Percentiles rank a stretch among this genome's conserved stretches.
phyloP scores from a whole-genome alignment of 2,888 invertebrate species.

The Alentia gelatinosa region DNA sequence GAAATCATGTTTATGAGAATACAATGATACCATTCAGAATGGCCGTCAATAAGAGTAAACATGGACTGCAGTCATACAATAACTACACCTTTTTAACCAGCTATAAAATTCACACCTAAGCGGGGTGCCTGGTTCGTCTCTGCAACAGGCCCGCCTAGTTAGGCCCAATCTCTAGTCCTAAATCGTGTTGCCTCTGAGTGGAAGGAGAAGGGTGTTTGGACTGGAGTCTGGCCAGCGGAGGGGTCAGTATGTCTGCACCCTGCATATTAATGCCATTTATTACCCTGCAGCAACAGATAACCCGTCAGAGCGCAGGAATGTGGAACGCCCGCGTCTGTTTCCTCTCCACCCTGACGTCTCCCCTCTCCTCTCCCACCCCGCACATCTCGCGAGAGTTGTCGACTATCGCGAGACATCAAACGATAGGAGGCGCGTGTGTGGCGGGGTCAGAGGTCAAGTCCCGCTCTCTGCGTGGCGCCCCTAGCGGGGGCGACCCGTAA shows the following conservation, averaged over 20 bases:
- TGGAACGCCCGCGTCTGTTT: neutral
- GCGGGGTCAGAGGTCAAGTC: constrained; percentile 47
- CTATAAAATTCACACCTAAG: too few relatives aligned
- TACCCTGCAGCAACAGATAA: constrained; percentile 40
- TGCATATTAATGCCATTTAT: constrained; percentile 53
- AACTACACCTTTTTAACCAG: neutral
- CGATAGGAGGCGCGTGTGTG: constrained; percentile 46
- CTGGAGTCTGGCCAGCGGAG: neutral
- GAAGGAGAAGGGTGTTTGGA: constrained; percentile 18
- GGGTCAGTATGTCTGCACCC: constrained; percentile 18
- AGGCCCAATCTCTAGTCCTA: neutral
- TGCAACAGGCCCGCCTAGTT: neutral
- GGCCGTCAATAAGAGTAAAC: too few relatives aligned
- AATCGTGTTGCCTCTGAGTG: neutral
- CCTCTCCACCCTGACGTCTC: constrained; percentile 11
- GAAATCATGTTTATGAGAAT: too few relatives aligned
- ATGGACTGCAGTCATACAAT: neutral
- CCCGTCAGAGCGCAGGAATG: constrained; percentile 32
- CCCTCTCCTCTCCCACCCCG: neutral
- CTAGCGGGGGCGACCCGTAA: constrained; percentile 5
- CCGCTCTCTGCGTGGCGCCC: constrained; percentile 37
- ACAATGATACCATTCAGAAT: too few relatives aligned
- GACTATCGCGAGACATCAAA: constrained; percentile 50
- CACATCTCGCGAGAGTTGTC: constrained; percentile 38
- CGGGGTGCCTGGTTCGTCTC: neutral